Conservation (phyloP, 2,888 invertebrate genomes). For the Ptilodon capucinus region DNA sequence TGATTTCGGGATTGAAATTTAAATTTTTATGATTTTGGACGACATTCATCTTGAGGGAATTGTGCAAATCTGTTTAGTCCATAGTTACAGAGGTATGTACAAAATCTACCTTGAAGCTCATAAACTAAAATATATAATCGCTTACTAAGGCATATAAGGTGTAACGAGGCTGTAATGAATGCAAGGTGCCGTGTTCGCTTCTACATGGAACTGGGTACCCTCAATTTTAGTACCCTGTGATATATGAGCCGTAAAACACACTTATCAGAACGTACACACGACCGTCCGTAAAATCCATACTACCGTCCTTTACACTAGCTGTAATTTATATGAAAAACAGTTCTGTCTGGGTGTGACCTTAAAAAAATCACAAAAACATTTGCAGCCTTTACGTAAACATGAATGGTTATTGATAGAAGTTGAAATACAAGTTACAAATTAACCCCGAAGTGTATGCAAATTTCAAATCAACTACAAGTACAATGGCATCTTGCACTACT, state of each 20-base stretch:
- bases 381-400: too few relatives aligned
- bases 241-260: slow-evolving; percentile 68
- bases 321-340: not conserved
- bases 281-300: slow-evolving; percentile 54
- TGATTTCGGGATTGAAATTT: too few relatives aligned
- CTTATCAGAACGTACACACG: slow-evolving; percentile 66
- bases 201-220: slow-evolving; percentile 38
- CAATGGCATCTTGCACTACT: too few relatives aligned
- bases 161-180: slow-evolving; percentile 34
- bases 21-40: too few relatives aligned
- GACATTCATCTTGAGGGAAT: too few relatives aligned
- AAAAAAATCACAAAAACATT: not conserved
- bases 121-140: slow-evolving; percentile 22
- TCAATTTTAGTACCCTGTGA: slow-evolving; percentile 61
- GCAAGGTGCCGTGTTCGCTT: slow-evolving; percentile 37
- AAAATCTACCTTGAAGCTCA: slow-evolving; percentile 8
- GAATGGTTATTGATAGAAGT: too few relatives aligned
- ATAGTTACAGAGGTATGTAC: not conserved
- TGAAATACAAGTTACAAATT: too few relatives aligned
- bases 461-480: too few relatives aligned
- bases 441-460: too few relatives aligned
- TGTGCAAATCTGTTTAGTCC: not conserved
- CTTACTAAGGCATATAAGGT: slow-evolving; percentile 12
- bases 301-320: not conserved
- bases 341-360: not conserved